Base-by-base conservation (phyloP, 2,113 vertebrate genomes). In the Ochotona curzoniae region DNA sequence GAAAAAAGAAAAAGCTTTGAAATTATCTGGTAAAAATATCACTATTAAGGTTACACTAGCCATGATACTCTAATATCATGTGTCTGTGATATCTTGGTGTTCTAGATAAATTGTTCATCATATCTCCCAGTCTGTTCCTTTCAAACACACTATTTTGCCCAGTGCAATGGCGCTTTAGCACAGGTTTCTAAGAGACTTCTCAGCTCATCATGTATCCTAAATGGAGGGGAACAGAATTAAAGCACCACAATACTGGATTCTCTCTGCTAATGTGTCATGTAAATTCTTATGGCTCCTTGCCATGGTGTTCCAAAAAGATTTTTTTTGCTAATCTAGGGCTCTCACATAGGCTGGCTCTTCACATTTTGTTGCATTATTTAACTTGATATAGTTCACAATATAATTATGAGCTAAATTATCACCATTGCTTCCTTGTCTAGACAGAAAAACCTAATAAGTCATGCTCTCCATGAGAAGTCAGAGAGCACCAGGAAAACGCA, bases 391-490 rank as follows among this genome's bases (percentile, higher is more conserved):
- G 63, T 81, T 92, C 89, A 61, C 47, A 13, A 64, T 81, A 89
- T 64, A 51, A 93, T 92, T 83, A 91, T 87, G 64, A 74, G 32
- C 67, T 54, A 71, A 81, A 91, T 91, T 87, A 89, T 38, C 26
- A 66, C 38, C 61, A 93, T 38, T 86, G 66, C 57, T 78, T 82
- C 63, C 60, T 38, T 28, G 7, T 66, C 49, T 93, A 93, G 57
- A 96, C 51, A 92, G 76, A 38, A 94, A 96, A 82, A 88, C 28
- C 49, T 30, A 17, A 35, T 89, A 97, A 94, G 60, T 89, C 87
- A 96, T 89, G 35, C 76, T 94, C 83, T 94, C 47, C 71, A 83
- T 74, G 32, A 97, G 64, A 91, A 95, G 80, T 91, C 80, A 95
- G 95, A 38, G 25, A 95, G 18, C 80, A 91, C 60, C 23, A 87